Conservation (phyloP, 2,888 invertebrate species). For the Dromius quadrimaculatus region DNA sequence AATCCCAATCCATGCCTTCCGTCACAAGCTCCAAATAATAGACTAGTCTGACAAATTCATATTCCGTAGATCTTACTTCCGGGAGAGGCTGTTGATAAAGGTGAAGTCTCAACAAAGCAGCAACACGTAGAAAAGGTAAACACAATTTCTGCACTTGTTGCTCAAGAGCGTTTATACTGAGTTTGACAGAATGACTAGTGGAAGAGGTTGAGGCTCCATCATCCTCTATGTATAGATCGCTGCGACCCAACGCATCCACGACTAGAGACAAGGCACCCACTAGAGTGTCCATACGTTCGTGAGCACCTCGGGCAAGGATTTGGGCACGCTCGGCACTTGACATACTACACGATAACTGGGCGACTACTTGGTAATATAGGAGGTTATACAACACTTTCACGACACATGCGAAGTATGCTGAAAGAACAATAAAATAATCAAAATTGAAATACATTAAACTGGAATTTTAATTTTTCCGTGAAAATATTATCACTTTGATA, state of each 20-base stretch:
- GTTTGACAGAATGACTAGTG: conserved; percentile 58
- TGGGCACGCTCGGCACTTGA: conserved; percentile 75
- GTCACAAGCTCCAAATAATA: conserved; percentile 83
- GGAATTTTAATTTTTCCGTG: not conserved
- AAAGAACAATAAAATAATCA: conserved; percentile 58
- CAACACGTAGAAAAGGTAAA: conserved; percentile 86
- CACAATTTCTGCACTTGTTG: conserved; percentile 79
- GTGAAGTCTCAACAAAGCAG: conserved; percentile 80
- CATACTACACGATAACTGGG: conserved; percentile 80
- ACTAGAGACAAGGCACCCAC: conserved; percentile 65
- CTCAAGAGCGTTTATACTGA: conserved; percentile 65
- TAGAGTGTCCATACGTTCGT: conserved; percentile 62
- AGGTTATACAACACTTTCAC: conserved; percentile 91
- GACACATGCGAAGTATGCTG: conserved; percentile 90
- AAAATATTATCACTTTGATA: no score
- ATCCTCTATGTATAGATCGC: conserved; percentile 75
- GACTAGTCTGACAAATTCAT: conserved; percentile 83
- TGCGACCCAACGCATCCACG: conserved; percentile 69
- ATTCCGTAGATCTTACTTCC: conserved; percentile 70
- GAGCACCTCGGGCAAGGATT: conserved; percentile 58
- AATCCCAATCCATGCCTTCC: conserved; percentile 75
- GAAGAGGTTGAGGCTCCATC: conserved; percentile 62
- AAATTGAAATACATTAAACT: not conserved
- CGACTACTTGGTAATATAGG: conserved; percentile 88
- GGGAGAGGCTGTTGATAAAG: conserved; percentile 83